Conservation (phyloP, 2,888 invertebrate species). For the Melanotus villosus region DNA sequence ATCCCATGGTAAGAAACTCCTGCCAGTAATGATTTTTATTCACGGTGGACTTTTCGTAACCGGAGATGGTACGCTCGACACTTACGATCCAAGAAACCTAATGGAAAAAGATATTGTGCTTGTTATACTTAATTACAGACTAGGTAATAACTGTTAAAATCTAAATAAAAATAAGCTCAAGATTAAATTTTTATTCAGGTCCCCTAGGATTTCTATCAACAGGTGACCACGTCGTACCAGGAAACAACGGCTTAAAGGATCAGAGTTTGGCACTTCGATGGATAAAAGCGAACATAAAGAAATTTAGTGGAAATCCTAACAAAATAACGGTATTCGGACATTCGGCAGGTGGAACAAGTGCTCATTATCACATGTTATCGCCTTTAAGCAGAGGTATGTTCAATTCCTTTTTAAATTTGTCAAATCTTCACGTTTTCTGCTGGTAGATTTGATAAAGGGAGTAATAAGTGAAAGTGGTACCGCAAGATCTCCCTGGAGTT, state of each 20-base stretch:
- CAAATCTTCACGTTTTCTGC: too few relatives aligned
- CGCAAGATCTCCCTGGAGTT: not conserved
- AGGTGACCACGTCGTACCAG: constrained; percentile 6
- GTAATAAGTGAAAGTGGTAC: constrained; percentile 57
- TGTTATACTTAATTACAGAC: constrained; percentile 60
- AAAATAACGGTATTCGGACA: constrained; percentile 66
- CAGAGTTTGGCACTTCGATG: constrained; percentile 65
- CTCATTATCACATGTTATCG: constrained; percentile 67
- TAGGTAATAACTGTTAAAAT: constrained; percentile 39
- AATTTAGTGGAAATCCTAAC: constrained; percentile 66
- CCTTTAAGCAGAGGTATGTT: constrained; percentile 63
- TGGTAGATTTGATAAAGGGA: constrained; percentile 58
- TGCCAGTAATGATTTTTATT: constrained; percentile 83
- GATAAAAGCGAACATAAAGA: constrained; percentile 63
- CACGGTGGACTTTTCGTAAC: constrained; percentile 85
- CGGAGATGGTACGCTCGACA: constrained; percentile 77
- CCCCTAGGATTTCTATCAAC: constrained; percentile 20
- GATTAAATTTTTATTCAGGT: too few relatives aligned
- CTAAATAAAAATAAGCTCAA: too few relatives aligned
- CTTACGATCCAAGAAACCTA: constrained; percentile 80
- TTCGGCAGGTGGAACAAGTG: constrained; percentile 67
- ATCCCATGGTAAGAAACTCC: too few relatives aligned
- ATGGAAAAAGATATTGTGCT: constrained; percentile 80
- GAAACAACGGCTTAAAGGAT: constrained; percentile 55
- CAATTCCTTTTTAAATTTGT: too few relatives aligned